Evolutionary conservation across 1,140 invertebrate genomes (phyloP).

Genomic region (Brachionus plicatilis): DNA sequence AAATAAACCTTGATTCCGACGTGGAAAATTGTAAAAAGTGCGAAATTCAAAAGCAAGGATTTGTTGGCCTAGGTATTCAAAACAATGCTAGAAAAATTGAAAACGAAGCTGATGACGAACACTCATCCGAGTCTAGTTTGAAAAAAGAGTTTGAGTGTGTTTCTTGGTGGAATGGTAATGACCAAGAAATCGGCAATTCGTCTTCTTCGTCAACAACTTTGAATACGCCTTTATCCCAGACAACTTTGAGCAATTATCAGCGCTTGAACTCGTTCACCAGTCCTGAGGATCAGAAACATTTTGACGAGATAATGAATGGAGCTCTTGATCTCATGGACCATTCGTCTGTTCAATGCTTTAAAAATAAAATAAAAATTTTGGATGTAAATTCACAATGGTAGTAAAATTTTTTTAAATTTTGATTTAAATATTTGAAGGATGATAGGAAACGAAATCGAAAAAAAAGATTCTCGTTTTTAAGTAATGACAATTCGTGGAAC

Average conservation of each 20-base stretch:
- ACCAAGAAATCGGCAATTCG: not conserved
- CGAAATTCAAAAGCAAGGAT: not conserved
- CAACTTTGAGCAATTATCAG: not conserved
- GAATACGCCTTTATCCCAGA: not conserved
- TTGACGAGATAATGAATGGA: not conserved
- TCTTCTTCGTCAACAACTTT: not conserved
- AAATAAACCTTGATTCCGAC: not conserved
- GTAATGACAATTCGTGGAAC: not conserved
- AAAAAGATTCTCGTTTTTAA: not conserved
- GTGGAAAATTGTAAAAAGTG: not conserved
- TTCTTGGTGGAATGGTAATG: not conserved
- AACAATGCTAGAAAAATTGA: not conserved
- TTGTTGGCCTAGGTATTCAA: not conserved
- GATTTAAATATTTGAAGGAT: not conserved
- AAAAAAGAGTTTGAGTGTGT: not conserved
- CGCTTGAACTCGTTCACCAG: not conserved
- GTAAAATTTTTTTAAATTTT: not conserved
- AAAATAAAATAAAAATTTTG: not conserved
- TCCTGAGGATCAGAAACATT: not conserved
- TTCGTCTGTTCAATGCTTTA: not conserved
- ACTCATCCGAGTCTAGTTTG: conserved; percentile 1
- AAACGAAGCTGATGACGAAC: conserved; percentile 24
- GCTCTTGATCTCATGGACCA: conserved; percentile 3
- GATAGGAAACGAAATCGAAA: not conserved
- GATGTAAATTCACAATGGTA: not conserved